phyloP scores from a whole-genome alignment of 2,888 invertebrate species.

The Hyppa rectilinea region DNA sequence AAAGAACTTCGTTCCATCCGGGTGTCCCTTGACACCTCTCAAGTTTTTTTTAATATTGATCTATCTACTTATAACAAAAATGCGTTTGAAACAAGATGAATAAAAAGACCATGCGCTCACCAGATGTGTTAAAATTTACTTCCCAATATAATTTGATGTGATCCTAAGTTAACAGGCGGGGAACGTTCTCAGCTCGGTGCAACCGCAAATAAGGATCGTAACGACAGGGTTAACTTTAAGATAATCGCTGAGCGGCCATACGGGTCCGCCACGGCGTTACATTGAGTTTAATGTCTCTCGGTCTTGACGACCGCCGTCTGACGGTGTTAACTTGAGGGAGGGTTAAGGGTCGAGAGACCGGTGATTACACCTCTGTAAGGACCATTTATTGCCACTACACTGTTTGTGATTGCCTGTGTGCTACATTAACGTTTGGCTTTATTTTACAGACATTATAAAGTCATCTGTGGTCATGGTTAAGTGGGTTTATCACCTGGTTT shows the following conservation, averaged over 20 bases:
- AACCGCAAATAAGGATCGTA: constrained; percentile 86
- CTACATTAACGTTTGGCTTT: constrained; percentile 62
- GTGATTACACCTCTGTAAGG: constrained; percentile 76
- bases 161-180: constrained; percentile 69
- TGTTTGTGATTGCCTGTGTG: constrained; percentile 76
- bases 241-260: constrained; percentile 84
- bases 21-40: no score
- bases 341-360: constrained; percentile 74
- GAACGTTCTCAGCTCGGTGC: constrained; percentile 73
- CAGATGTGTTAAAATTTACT: constrained; percentile 63
- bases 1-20: no score
- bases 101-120: constrained; percentile 42
- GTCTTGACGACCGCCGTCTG: constrained; percentile 78
- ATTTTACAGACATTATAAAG: constrained; percentile 60
- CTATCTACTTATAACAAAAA: background rate
- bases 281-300: constrained; percentile 84
- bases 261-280: constrained; percentile 76
- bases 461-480: constrained; percentile 50
- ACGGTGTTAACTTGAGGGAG: constrained; percentile 77
- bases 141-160: constrained; percentile 67
- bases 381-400: constrained; percentile 75
- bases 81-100: constrained; percentile 47
- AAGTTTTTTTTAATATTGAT: background rate
- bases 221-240: constrained; percentile 87
- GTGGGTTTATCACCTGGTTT: constrained; percentile 21